Base-by-base conservation (phyloP, 2,888 invertebrate genomes). In the Calephelis perditalis region DNA sequence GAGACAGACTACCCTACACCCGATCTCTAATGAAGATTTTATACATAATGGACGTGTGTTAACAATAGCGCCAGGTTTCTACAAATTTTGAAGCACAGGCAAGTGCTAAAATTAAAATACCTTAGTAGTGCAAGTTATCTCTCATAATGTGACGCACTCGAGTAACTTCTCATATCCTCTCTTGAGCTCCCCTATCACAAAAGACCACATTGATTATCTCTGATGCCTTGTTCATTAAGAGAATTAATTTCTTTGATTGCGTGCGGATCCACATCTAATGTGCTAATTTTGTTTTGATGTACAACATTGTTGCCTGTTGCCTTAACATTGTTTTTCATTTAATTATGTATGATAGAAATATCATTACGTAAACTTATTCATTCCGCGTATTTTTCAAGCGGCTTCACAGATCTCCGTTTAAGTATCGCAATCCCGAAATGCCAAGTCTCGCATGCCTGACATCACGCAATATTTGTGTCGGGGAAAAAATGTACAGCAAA, bases 401-500 rank as follows among this genome's bases (percentile, higher is more conserved):
- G 49, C 49, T 49, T 26, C 11, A 49, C 49, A 26, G 49, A 49
- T 49, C 49, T 49, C 49, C 49, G 15, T 49, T 49, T 49, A 49
- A 10, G 49, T 49, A 55, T 40, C 45, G 61, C 57, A 45, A n/a
- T 56, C 44, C 62, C 58, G 46, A 58, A 61, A 64, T 64, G 56
- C 55, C 64, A 26, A 36, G 64, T 64, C 62, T 62, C 57, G 67
- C 62, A 62, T 62, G 65, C 75, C 57, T 62, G 65, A 62, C 62
- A 62, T 36, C 60, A 59, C 61, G 57, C 66, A 65, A 64, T 63
- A 66, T 69, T 67, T 65, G 64, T 64, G 62, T 66, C 62, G 64
- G 46, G 47, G 57, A 60, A 64, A 67, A 68, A 71, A 67, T 63
- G 65, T 64, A 65, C 67, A 63, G 68, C 67, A 67, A 63, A 56